These are phyloP conservation scores for Eugnorisma glareosa DNA, from an alignment of 2,888 invertebrate species.

Conservation along the genomic window DNA sequence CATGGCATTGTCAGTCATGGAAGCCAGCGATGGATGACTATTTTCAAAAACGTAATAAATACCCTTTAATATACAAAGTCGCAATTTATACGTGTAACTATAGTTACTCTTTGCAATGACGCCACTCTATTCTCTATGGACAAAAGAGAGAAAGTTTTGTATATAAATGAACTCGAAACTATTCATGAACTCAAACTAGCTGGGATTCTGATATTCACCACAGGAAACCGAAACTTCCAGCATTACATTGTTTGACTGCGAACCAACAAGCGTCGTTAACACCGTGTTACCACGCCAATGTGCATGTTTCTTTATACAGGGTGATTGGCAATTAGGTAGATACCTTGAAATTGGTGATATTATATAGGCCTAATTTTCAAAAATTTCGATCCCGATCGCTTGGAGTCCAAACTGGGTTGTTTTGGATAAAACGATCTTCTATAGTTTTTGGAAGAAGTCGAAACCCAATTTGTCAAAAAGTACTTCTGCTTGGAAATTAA, in stretches of 20 bases:
- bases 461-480: too few relatives aligned
- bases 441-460: too few relatives aligned
- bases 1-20: neutral
- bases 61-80: neutral
- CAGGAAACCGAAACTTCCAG: neutral
- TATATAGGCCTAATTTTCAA: too few relatives aligned
- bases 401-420: too few relatives aligned
- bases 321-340: too few relatives aligned
- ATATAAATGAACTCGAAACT: neutral
- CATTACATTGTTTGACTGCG: neutral
- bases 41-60: neutral
- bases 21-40: neutral
- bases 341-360: too few relatives aligned
- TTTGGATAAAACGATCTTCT: too few relatives aligned
- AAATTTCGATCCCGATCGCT: too few relatives aligned
- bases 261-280: neutral
- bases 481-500: too few relatives aligned
- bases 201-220: neutral
- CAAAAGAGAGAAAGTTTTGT: neutral
- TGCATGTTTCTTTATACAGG: neutral
- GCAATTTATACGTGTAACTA: neutral
- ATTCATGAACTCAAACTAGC: neutral
- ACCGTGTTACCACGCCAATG: neutral
- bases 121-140: too few relatives aligned
- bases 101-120: neutral